Evolutionary conservation across 2,113 vertebrate species (phyloP), one percentile per base, ranked within the genome.

Genomic region (Ageneiosus marmoratus): DNA sequence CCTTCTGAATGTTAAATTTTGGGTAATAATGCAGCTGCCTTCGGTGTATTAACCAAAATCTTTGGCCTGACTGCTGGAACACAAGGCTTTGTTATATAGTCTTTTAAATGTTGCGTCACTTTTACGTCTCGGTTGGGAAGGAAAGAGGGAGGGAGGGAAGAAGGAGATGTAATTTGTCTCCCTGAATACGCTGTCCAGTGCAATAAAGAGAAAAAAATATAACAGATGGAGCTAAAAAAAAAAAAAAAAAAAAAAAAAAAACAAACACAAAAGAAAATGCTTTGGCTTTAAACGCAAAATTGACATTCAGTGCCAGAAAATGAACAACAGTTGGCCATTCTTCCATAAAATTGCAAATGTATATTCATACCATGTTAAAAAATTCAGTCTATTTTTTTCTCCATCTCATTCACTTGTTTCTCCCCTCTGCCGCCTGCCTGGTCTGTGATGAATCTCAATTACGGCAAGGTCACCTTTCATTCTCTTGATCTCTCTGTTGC

Each of bases 401-500:
- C 34, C 79, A 69, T 63, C 74, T 81, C 27, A 9, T 48, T 69
- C 44, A 77, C 89, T 91, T 88, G 88, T 88, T 90, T 91, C 88
- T 87, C 85, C 88, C 74, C 89, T 89, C 91, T 84, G 86, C 89
- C 89, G 90, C 90, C 91, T 86, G 87, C 89, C 84, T 77, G 63
- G 83, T 74, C 83, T 88, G 92, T 92, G 92, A 94, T 94, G 93
- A 94, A 95, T 95, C 92, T 94, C 92, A 94, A 94, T 95, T 94
- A 94, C 91, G 88, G 91, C 94, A 94, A 95, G 94, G 94, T 94
- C 94, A 95, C 93, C 93, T 93, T 92, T 94, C 91, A 92, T 92
- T 91, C 85, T 48, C 75, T 78, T 93, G 93, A 94, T 93, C 88
- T 90, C 92, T 90, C 92, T 85, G 90, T 89, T 20, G 80, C 89